Conservation (phyloP, 2,888 invertebrate genomes). For the Anthophora plumipes region DNA sequence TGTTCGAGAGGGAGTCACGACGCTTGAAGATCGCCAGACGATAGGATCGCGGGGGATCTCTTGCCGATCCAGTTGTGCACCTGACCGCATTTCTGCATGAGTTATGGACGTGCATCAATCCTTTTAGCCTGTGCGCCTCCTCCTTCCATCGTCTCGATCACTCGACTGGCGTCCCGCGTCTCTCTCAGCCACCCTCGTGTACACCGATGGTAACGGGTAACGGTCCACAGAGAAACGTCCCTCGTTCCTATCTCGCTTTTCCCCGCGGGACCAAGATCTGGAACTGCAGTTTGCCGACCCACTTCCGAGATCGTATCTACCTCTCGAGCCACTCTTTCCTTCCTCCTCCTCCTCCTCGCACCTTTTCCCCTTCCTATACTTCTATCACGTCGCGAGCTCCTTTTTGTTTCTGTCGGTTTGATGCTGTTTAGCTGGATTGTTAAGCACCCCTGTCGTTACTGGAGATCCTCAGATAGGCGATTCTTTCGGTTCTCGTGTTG, state of each 20-base stretch:
- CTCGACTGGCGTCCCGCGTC: slow-evolving; percentile 28
- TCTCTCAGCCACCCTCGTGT: slow-evolving; percentile 57
- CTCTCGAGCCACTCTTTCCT: slow-evolving; percentile 40
- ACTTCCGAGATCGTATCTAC: slow-evolving; percentile 70
- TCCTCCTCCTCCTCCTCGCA: slow-evolving; percentile 29
- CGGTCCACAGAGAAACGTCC: slow-evolving; percentile 65
- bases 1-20: slow-evolving; percentile 66
- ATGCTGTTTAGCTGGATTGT: not conserved
- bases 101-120: slow-evolving; percentile 78
- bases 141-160: slow-evolving; percentile 39
- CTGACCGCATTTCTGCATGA: slow-evolving; percentile 81
- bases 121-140: slow-evolving; percentile 58
- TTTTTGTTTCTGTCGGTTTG: not conserved
- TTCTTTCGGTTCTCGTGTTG: not conserved
- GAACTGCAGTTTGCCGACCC: slow-evolving; percentile 67
- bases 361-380: slow-evolving; percentile 21
- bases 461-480: not conserved
- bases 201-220: slow-evolving; percentile 67
- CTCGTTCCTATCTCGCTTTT: slow-evolving; percentile 63
- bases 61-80: slow-evolving; percentile 81
- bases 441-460: slow-evolving; percentile 16
- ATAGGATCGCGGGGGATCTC: slow-evolving; percentile 70
- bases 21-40: slow-evolving; percentile 56
- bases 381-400: not conserved
- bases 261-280: slow-evolving; percentile 68